Percentiles rank a stretch among this genome's conserved stretches.
Conservation (phyloP, 37 sponge, comb jelly and placozoan species). For the Halichondria panicea region DNA sequence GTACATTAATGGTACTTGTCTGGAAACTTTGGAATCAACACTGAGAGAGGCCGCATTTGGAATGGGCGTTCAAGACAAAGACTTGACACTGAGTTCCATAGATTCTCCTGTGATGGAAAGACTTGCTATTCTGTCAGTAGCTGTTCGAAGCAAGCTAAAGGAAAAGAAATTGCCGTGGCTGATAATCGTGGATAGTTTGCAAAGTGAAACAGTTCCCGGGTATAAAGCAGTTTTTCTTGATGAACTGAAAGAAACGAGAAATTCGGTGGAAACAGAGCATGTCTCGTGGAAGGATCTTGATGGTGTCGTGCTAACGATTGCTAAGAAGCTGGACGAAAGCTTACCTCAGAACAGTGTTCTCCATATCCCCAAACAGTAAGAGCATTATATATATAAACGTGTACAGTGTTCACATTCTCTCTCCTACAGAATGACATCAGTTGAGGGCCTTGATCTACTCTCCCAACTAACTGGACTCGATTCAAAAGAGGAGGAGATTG, state of each 20-base stretch:
- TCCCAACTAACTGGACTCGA: not conserved
- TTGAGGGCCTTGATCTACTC: conserved; percentile 17
- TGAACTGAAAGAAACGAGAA: no score
- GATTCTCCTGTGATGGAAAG: no score
- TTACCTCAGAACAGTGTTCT: no score
- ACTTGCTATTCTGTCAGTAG: not conserved
- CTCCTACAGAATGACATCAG: not conserved
- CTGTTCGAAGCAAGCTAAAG: conserved; percentile 8
- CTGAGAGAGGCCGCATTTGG: conserved; percentile 31
- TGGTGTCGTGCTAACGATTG: no score
- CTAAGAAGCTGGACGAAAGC: no score
- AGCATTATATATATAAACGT: no score
- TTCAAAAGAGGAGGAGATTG: not conserved
- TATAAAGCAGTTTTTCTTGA: no score
- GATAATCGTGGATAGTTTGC: conserved; percentile 52
- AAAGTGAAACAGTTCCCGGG: not conserved
- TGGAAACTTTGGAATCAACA: not conserved
- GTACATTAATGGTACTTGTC: conserved; percentile 20
- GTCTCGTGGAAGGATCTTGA: no score
- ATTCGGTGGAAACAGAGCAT: no score
- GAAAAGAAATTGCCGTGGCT: conserved; percentile 46
- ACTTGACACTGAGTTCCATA: no score
- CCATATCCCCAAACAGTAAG: no score
- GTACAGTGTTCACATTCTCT: not conserved
- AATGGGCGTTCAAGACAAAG: conserved; percentile 11